Base-by-base conservation (phyloP, 64 coral and sea anemone species). In the Dendrophyllia cribrosa region DNA sequence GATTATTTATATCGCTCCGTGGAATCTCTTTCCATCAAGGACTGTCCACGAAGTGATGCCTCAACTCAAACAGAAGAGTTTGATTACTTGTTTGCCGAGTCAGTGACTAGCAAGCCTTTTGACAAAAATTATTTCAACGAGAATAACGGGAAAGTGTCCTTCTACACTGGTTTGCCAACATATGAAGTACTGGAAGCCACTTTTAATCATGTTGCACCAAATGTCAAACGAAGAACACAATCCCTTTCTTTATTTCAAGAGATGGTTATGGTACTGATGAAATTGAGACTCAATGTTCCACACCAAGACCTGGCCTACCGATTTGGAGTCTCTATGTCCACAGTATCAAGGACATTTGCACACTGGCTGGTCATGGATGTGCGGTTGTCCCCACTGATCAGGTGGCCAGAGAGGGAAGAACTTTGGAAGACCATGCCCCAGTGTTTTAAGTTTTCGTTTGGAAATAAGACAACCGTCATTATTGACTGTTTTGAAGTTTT, bases 251-350 rank as follows among this genome's bases (percentile, higher is more conserved):
- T 70, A 88, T 88, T 74, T 75, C 71, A 88, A 88, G 86, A 88
- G 70, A 74, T 88, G 86, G 69, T 88, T 20, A 75, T 88, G 86
- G 70, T 75, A 26, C 48, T 88, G 69, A 88, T 88, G 49, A 74
- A 75, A 75, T 51, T 75, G 21, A 88, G 86, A 60, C 86, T 88
- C 66, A 88, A 88, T 88, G 86, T 88, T 43, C 86, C 86, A 88
- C 77, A 81, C 67, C 67, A 70, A 70, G 67, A 70, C 67, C 21
- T 70, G 67, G 67, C 67, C 67, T 70, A 70, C 20, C 8, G 67
- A 70, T 70, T 70, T 70, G 67, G 67, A 20, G 4, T 70, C 67
- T 70, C 67, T 70, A 20, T 23, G 67, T 70, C 67, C 9, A 70
- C 67, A 70, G 67, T 70, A 23, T 70, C 67, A 20, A 70, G 67